Evolutionary conservation across 2,888 invertebrate genomes (phyloP).

Genomic region (Agonopterix alstromeriana): DNA sequence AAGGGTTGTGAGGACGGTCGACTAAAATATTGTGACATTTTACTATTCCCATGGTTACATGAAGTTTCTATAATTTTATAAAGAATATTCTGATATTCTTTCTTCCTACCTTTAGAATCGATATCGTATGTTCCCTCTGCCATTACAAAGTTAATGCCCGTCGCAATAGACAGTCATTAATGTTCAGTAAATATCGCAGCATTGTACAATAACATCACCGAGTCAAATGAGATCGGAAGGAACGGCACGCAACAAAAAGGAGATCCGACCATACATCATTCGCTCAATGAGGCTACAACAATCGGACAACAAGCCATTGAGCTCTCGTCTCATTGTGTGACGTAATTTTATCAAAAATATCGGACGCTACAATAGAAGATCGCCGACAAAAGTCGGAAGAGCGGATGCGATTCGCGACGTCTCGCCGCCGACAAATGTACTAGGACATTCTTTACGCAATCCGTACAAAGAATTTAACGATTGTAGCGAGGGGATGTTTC

Average conservation of each 20-base stretch:
- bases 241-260: slow-evolving; percentile 33
- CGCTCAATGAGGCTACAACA: slow-evolving; percentile 68
- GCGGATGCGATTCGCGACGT: slow-evolving; percentile 73
- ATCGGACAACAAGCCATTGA: slow-evolving; percentile 68
- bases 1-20: slow-evolving; percentile 61
- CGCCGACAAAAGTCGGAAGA: slow-evolving; percentile 73
- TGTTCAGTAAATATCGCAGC: slow-evolving; percentile 45
- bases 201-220: slow-evolving; percentile 51
- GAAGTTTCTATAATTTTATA: too few relatives aligned
- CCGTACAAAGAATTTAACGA: slow-evolving; percentile 41
- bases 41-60: slow-evolving; percentile 10
- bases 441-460: slow-evolving; percentile 57
- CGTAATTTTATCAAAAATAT: slow-evolving; percentile 76
- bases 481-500: slow-evolving; percentile 72
- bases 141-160: slow-evolving; percentile 18
- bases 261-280: slow-evolving; percentile 47
- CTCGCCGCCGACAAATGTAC: slow-evolving; percentile 54
- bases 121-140: slow-evolving; percentile 2
- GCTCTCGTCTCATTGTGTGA: slow-evolving; percentile 57
- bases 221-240: slow-evolving; percentile 60
- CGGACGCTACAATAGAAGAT: slow-evolving; percentile 54
- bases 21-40: slow-evolving; percentile 64
- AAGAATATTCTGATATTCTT: too few relatives aligned
- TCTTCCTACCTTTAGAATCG: too few relatives aligned
- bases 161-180: slow-evolving; percentile 30